A percentile compares a stretch with the other conserved stretches of the same genome.
These are phyloP conservation scores for Yponomeuta evonymella DNA, from an alignment of 2,888 invertebrate genomes.

Conservation along the genomic window DNA sequence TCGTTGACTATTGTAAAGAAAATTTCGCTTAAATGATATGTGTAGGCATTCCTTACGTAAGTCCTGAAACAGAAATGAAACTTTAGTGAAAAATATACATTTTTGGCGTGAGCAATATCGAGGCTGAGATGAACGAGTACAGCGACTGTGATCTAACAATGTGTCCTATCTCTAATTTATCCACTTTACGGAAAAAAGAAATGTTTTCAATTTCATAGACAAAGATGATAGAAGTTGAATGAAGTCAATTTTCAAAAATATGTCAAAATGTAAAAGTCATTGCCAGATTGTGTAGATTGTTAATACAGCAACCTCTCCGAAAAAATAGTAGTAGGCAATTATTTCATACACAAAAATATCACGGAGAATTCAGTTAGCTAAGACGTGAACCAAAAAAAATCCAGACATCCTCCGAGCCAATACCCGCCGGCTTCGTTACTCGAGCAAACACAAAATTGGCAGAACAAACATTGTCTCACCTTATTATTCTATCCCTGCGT, in stretches of 20 bases:
- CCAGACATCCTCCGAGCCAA: neutral
- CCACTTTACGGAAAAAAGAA: no score
- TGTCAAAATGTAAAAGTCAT: no score
- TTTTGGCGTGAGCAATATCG: no score
- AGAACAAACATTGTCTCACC: constrained; percentile 66
- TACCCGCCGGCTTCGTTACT: neutral
- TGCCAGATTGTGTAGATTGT: no score
- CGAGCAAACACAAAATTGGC: constrained; percentile 32
- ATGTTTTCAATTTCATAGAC: no score
- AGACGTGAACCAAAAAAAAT: constrained; percentile 8
- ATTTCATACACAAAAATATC: neutral
- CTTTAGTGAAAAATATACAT: neutral
- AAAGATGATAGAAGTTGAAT: no score
- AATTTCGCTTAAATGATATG: constrained; percentile 97
- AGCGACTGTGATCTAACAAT: no score
- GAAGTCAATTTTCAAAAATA: no score
- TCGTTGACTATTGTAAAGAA: constrained; percentile 97
- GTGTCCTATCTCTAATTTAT: no score
- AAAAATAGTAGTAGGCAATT: no score
- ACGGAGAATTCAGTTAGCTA: neutral
- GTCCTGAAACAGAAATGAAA: constrained; percentile 74
- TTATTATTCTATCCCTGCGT: constrained; percentile 89
- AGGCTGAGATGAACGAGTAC: no score
- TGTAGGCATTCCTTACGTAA: constrained; percentile 95
- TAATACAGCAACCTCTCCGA: no score